Base-by-base conservation (phyloP, 1,140 invertebrate species). In the Tetramorium simillimum region DNA sequence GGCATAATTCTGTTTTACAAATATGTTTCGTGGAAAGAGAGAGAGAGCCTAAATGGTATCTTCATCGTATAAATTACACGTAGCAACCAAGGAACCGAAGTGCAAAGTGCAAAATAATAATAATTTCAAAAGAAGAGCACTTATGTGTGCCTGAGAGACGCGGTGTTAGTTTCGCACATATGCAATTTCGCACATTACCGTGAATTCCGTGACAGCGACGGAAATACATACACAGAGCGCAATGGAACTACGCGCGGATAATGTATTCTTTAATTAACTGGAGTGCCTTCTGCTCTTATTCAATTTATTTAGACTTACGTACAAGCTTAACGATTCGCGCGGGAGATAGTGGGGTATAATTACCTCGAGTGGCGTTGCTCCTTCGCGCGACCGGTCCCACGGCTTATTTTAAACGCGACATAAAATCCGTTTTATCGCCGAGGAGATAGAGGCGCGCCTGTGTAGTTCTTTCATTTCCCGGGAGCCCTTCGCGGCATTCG, bases 331-430 rank as follows among this genome's bases (percentile, higher is more conserved):
- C 46, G 62, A 67, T 67, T 49, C 62, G 49, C 76, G 46, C 21
- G 60, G n/a, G 60, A 86, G 69, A 70, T 51, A 67, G 60, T 60
- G 65, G 33, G 80, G 82, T 90, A 86, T 91, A 91, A 91, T 90
- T 91, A 90, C 85, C 76, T 87, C 53, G 70, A 88, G 86, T 76
- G 84, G 81, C 69, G 86, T 88, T 86, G 76, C 67, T 75, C 58
- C 81, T 90, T 85, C 76, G 73, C 77, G 82, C 77, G 86, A 75
- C 87, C 69, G 53, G 90, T 88, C 78, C 88, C 91, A 92, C 86
- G 87, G 92, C 88, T 92, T 92, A 92, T 93, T 94, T 94, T 92
- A 92, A 92, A 93, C 90, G 87, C 92, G 89, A 94, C 90, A 91
- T 93, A 91, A 94, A 94, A 94, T 93, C 92, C 88, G 87, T 90